A percentile compares a stretch with the other conserved stretches of the same genome.
phyloP scores from a whole-genome alignment of 2,888 invertebrate species.

The Epinotia bilunana region DNA sequence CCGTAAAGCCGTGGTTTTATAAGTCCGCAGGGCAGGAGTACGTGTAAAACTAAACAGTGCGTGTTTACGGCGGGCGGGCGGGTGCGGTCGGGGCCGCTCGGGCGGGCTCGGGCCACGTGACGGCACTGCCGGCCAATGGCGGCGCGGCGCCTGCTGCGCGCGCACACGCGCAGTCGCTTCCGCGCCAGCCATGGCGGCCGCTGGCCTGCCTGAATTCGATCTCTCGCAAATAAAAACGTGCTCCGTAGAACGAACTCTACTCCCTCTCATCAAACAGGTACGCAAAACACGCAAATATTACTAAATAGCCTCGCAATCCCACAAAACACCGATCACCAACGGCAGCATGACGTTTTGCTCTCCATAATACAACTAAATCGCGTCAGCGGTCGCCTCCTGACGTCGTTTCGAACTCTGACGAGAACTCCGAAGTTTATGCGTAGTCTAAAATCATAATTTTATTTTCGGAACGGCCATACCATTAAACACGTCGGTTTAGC shows the following conservation, averaged over 20 bases:
- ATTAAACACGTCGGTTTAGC: slow-evolving; percentile 57
- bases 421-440: slow-evolving; percentile 69
- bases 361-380: slow-evolving; percentile 52
- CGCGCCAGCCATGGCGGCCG: slow-evolving; percentile 86
- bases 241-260: slow-evolving; percentile 96
- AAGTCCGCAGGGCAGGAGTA: slow-evolving; percentile 67
- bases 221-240: slow-evolving; percentile 94
- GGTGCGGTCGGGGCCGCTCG: slow-evolving; percentile 53
- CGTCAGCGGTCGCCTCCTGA: slow-evolving; percentile 65
- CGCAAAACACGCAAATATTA: slow-evolving; percentile 60
- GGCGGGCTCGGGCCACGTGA: slow-evolving; percentile 63
- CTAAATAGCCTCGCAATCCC: slow-evolving; percentile 46
- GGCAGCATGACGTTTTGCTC: slow-evolving; percentile 49
- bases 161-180: slow-evolving; percentile 78
- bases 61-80: slow-evolving; percentile 56
- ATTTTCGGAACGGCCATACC: slow-evolving; percentile 70
- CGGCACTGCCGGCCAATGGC: slow-evolving; percentile 64
- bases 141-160: slow-evolving; percentile 63
- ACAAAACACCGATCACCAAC: slow-evolving; percentile 44
- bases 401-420: slow-evolving; percentile 67
- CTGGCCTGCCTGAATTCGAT: slow-evolving; percentile 84
- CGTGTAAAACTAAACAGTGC: slow-evolving; percentile 63
- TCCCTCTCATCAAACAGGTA: slow-evolving; percentile 98
- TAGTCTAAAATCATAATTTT: slow-evolving; percentile 69
- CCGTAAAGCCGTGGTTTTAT: slow-evolving; percentile 71